Evolutionary conservation across 2,797 vertebrate species (phyloP), one percentile per base, ranked within the genome.

Genomic region (Eremophila alpestris): DNA sequence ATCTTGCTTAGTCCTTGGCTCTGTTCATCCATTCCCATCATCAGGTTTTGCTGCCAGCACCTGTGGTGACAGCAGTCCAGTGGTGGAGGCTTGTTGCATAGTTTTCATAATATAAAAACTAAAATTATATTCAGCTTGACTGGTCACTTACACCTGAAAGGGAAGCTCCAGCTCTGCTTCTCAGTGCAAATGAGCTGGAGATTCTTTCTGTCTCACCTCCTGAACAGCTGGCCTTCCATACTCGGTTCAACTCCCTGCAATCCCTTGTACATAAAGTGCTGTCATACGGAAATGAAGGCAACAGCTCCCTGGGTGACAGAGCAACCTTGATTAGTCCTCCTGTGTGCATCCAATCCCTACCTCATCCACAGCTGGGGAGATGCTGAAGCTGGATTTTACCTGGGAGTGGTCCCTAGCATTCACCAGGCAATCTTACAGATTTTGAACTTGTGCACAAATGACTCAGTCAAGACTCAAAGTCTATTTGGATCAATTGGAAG

Each of bases 1-100:
- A 3, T 74, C 46, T 69, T 58, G 23, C 34, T 29, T 32, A 63
- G 55, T 30, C 62, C 65, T 87, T 29, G 40, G 49, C 51, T 82
- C 46, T 26, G 8, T 56, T 78, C 32, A 38, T n/a, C 12, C 13
- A 5, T 36, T 68, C 55, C 40, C 58, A 51, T 5, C 34, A 40
- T 24, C 29, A 69, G 20, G 24, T 38, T 83, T 43, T 62, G 62
- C 84, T 65, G 46, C n/a, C 41, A 54, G 59, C 2, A 1, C 30
- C 52, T 41, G 13, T 4, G n/a, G 30, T 8, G 34, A 49, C 2
- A 13, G 49, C 51, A 58, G 22, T 26, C 48, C 23, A 36, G 32
- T 0, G 9, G 27, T 30, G 29, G 36, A 36, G 30, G 17, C 20
- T 56, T 22, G 5, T 30, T 32, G 27, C 1, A 2, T 5, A 10